phyloP scores from a whole-genome alignment of 2,888 invertebrate genomes.

The Ecliptopera silaceata region DNA sequence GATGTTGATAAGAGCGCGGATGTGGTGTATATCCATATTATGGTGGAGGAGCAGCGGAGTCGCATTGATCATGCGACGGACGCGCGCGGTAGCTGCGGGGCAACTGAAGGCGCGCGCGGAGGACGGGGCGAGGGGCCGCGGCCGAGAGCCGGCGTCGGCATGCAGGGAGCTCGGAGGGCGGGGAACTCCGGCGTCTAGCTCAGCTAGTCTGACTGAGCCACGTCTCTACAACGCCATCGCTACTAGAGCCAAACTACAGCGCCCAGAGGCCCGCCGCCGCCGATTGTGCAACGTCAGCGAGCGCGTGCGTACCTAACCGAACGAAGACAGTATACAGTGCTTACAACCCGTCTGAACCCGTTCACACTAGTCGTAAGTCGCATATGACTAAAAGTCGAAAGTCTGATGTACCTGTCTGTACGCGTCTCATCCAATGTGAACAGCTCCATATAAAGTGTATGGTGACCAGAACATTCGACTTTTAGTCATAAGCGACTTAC shows the following conservation, averaged over 20 bases:
- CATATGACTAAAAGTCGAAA: too few relatives aligned
- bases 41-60: constrained; percentile 64
- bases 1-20: constrained; percentile 75
- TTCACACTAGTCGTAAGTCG: too few relatives aligned
- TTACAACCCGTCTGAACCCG: too few relatives aligned
- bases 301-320: constrained; percentile 64
- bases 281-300: constrained; percentile 76
- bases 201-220: constrained; percentile 50
- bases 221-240: constrained; percentile 55
- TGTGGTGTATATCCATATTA: constrained; percentile 82
- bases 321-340: background rate
- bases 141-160: constrained; percentile 41
- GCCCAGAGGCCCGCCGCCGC: constrained; percentile 47
- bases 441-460: too few relatives aligned
- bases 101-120: constrained; percentile 62
- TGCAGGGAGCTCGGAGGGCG: constrained; percentile 27
- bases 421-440: too few relatives aligned
- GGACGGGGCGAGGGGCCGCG: constrained; percentile 29
- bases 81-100: constrained; percentile 80
- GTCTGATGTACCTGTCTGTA: too few relatives aligned
- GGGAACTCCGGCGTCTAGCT: constrained; percentile 57
- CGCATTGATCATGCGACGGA: constrained; percentile 77
- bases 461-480: too few relatives aligned
- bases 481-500: too few relatives aligned
- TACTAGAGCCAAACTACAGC: constrained; percentile 44